These are phyloP conservation scores for Puntigrus tetrazona DNA, from an alignment of 2,113 vertebrate genomes.

Conservation along the genomic window DNA sequence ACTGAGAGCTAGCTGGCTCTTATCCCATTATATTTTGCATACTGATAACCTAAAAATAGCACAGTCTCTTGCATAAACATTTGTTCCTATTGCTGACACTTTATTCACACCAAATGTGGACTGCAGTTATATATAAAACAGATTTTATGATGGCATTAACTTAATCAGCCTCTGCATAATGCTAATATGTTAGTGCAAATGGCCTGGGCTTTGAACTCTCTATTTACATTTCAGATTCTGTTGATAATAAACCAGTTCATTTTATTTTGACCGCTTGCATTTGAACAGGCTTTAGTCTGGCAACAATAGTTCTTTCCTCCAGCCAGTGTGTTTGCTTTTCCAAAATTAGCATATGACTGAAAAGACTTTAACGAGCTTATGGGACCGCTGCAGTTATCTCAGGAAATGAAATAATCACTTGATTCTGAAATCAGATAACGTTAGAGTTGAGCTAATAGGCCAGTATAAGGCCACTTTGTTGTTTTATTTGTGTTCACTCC, in stretches of 20 bases:
- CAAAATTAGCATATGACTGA: slow-evolving; percentile 59
- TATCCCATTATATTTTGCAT: slow-evolving; percentile 10
- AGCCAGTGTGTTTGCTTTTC: slow-evolving; percentile 54
- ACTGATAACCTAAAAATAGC: slow-evolving; percentile 30
- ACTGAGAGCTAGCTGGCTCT: slow-evolving; percentile 10
- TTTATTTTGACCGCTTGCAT: slow-evolving; percentile 55
- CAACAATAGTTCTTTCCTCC: slow-evolving; percentile 52
- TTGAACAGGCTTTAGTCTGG: slow-evolving; percentile 53
- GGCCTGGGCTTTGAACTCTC: slow-evolving; percentile 43
- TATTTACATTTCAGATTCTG: slow-evolving; percentile 47
- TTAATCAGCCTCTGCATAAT: slow-evolving; percentile 2
- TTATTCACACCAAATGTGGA: neutral
- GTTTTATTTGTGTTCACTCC: slow-evolving; percentile 15
- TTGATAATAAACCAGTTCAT: slow-evolving; percentile 54
- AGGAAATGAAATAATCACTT: slow-evolving; percentile 61
- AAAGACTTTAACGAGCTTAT: slow-evolving; percentile 54
- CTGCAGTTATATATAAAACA: slow-evolving; percentile 6
- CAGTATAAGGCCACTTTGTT: slow-evolving; percentile 34
- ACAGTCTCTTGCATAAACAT: neutral
- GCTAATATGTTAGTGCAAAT: slow-evolving; percentile 45
- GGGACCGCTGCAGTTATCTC: slow-evolving; percentile 54
- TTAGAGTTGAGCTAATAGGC: slow-evolving; percentile 27
- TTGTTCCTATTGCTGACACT: neutral
- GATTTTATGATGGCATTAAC: neutral
- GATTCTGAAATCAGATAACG: slow-evolving; percentile 54